Evolutionary conservation across 2,797 vertebrate species (phyloP).

Genomic region (Lacerta viridis): DNA sequence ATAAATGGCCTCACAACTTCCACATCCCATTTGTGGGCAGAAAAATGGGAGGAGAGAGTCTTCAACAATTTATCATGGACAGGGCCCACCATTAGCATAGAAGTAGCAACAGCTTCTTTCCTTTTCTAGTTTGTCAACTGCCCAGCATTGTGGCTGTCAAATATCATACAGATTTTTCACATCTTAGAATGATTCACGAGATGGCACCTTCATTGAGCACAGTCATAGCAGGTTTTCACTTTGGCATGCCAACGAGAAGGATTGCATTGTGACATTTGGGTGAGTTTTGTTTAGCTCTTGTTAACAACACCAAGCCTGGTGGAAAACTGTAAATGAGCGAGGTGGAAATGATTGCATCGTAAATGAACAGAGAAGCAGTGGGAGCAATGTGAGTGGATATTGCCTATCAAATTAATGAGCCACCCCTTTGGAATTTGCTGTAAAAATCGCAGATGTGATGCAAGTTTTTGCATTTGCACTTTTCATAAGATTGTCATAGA

Average conservation of each 20-base stretch:
- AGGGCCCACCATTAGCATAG: too few species aligned
- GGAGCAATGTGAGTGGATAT: neutral
- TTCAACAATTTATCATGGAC: too few species aligned
- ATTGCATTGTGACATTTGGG: neutral
- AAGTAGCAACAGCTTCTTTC: too few species aligned
- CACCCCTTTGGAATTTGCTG: neutral
- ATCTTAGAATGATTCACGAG: slow-evolving; percentile 3
- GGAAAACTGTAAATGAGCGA: neutral
- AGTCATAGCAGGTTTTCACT: neutral
- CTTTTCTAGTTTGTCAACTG: neutral
- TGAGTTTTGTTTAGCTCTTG: neutral
- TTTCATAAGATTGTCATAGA: neutral
- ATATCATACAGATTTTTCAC: neutral
- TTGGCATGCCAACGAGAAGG: neutral
- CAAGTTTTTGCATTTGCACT: neutral
- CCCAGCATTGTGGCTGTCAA: neutral
- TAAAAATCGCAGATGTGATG: neutral
- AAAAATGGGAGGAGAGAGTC: too few species aligned
- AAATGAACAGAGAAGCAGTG: neutral
- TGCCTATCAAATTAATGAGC: neutral
- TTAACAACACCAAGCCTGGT: neutral
- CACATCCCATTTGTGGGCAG: too few species aligned
- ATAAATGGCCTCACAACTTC: too few species aligned
- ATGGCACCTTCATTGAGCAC: neutral
- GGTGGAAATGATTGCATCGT: neutral